Conservation (phyloP, 1,140 invertebrate species). For the Drosophila sucinea region DNA sequence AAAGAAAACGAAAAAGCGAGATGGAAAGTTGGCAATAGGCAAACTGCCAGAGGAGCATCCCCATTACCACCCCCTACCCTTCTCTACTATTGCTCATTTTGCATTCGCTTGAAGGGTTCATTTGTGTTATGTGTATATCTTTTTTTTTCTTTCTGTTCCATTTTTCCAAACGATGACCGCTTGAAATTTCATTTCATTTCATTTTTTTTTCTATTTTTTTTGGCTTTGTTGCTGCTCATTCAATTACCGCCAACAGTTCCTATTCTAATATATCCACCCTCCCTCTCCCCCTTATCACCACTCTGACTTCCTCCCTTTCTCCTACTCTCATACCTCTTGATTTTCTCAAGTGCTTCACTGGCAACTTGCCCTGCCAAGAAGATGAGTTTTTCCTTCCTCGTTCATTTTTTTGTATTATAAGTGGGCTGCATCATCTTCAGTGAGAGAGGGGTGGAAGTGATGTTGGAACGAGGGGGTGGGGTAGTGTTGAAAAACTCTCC, state of each 20-base stretch:
- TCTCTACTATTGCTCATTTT: slow-evolving; percentile 52
- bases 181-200: slow-evolving; percentile 20
- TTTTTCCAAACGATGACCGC: slow-evolving; percentile 50
- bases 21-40: slow-evolving; percentile 52
- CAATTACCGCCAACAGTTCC: slow-evolving; percentile 72
- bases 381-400: slow-evolving; percentile 29
- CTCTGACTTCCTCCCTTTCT: background rate
- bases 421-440: slow-evolving; percentile 16
- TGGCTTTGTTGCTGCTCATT: slow-evolving; percentile 65
- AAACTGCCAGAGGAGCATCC: slow-evolving; percentile 50
- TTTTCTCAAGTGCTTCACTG: slow-evolving; percentile 73
- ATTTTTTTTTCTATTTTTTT: slow-evolving; percentile 39
- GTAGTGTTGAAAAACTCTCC: slow-evolving; percentile 1
- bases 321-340: slow-evolving; percentile 29
- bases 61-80: slow-evolving; percentile 11
- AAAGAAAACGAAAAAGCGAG: slow-evolving; percentile 28
- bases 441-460: background rate
- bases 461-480: background rate
- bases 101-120: slow-evolving; percentile 69
- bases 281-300: background rate
- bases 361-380: slow-evolving; percentile 66
- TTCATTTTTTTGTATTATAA: slow-evolving; percentile 12
- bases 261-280: slow-evolving; percentile 49
- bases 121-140: slow-evolving; percentile 46
- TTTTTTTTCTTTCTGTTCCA: slow-evolving; percentile 15